These are phyloP conservation scores for Epinotia nisella DNA, from an alignment of 2,888 invertebrate genomes.

Conservation along the genomic window DNA sequence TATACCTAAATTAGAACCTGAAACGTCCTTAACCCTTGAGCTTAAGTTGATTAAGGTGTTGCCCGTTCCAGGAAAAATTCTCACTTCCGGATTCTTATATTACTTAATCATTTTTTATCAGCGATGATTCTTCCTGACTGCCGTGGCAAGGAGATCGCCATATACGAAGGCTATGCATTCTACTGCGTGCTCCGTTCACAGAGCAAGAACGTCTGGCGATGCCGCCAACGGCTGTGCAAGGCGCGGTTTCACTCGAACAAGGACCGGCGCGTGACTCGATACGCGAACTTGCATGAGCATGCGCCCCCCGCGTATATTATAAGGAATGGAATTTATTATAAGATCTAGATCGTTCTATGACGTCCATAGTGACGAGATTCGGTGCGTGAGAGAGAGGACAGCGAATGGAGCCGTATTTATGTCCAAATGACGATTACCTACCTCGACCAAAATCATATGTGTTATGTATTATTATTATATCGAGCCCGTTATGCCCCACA, in stretches of 20 bases:
- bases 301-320: slow-evolving; percentile 17
- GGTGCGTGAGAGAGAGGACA: neutral
- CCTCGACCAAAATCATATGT: neutral
- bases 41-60: too few species aligned
- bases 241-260: slow-evolving; percentile 22
- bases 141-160: slow-evolving; percentile 7
- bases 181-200: slow-evolving; percentile 8
- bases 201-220: slow-evolving; percentile 24
- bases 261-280: slow-evolving; percentile 6
- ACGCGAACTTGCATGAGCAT: slow-evolving; percentile 12
- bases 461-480: too few species aligned
- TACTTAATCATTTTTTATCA: slow-evolving; percentile 22
- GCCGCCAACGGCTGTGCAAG: slow-evolving; percentile 1
- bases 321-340: slow-evolving; percentile 16
- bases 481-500: too few species aligned
- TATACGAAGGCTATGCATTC: slow-evolving; percentile 18
- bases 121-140: slow-evolving; percentile 10
- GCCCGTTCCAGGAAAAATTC: neutral
- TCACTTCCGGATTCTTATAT: neutral
- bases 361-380: neutral
- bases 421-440: neutral
- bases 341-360: neutral
- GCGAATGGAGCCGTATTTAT: neutral
- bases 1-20: too few species aligned
- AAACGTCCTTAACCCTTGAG: too few species aligned